Percentiles rank a stretch among this genome's conserved stretches.
Evolutionary conservation across 2,113 vertebrate species (phyloP).

Genomic region (Polyodon spathula): DNA sequence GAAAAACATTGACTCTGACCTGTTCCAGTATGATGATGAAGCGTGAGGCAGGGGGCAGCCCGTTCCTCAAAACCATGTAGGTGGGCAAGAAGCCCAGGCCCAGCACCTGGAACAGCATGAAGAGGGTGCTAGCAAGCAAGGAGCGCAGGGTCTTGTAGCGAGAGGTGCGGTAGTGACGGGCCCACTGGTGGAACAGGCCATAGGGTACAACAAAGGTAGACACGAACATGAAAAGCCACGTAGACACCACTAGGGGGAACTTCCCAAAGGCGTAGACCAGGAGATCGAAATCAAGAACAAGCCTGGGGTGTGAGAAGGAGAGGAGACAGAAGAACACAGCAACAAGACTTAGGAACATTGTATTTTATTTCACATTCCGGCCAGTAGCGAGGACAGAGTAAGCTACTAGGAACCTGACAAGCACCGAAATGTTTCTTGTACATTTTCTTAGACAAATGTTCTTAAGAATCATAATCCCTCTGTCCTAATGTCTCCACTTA

Average conservation of each 20-base stretch:
- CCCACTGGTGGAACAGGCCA: slow-evolving; percentile 71
- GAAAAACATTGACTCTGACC: slow-evolving; percentile 59
- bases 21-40: slow-evolving; percentile 83
- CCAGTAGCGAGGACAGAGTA: too few relatives aligned
- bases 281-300: slow-evolving; percentile 85
- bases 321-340: background rate
- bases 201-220: slow-evolving; percentile 71
- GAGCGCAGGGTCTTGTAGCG: slow-evolving; percentile 45
- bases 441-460: too few relatives aligned
- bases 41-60: slow-evolving; percentile 77
- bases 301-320: slow-evolving; percentile 44
- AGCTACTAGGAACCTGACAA: too few relatives aligned
- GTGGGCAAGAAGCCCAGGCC: slow-evolving; percentile 70
- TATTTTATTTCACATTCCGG: too few relatives aligned
- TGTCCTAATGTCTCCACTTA: too few relatives aligned
- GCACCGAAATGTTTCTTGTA: too few relatives aligned
- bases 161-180: slow-evolving; percentile 53
- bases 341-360: background rate
- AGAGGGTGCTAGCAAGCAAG: slow-evolving; percentile 52
- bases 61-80: slow-evolving; percentile 64
- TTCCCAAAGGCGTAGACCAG: slow-evolving; percentile 82
- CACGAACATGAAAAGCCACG: slow-evolving; percentile 84
- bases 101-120: slow-evolving; percentile 67
- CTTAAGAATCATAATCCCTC: too few relatives aligned
- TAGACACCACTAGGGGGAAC: slow-evolving; percentile 67